Conservation (phyloP, 2,888 invertebrate genomes). For the Therioaphis trifolii region DNA sequence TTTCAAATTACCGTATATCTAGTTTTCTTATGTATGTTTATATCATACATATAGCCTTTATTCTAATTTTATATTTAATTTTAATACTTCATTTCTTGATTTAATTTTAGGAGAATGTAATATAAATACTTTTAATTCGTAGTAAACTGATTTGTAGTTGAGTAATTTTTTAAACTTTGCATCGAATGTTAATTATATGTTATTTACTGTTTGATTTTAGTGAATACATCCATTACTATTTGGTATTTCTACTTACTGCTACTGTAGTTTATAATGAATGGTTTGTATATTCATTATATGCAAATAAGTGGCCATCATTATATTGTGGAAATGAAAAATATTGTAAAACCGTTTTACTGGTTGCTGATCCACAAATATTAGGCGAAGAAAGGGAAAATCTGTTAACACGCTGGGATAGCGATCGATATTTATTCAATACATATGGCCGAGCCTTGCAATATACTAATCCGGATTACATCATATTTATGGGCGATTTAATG, state of each 20-base stretch:
- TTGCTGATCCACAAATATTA: constrained; percentile 93
- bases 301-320: constrained; percentile 70
- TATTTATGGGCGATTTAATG: constrained; percentile 93
- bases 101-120: no score
- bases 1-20: no score
- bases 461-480: constrained; percentile 83
- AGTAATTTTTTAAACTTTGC: background rate
- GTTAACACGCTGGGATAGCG: constrained; percentile 87
- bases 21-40: no score
- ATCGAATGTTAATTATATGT: background rate
- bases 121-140: background rate
- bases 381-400: constrained; percentile 81
- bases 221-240: constrained; percentile 43
- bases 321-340: constrained; percentile 68
- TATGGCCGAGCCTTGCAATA: constrained; percentile 79
- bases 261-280: constrained; percentile 72
- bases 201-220: constrained; percentile 30
- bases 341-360: constrained; percentile 77
- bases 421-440: constrained; percentile 85
- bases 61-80: background rate
- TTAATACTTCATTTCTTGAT: no score
- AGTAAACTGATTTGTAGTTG: background rate
- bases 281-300: constrained; percentile 72
- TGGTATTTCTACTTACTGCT: background rate
- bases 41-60: no score